These are phyloP conservation scores for Tetrax tetrax DNA, from an alignment of 2,113 vertebrate species.

Conservation along the genomic window DNA sequence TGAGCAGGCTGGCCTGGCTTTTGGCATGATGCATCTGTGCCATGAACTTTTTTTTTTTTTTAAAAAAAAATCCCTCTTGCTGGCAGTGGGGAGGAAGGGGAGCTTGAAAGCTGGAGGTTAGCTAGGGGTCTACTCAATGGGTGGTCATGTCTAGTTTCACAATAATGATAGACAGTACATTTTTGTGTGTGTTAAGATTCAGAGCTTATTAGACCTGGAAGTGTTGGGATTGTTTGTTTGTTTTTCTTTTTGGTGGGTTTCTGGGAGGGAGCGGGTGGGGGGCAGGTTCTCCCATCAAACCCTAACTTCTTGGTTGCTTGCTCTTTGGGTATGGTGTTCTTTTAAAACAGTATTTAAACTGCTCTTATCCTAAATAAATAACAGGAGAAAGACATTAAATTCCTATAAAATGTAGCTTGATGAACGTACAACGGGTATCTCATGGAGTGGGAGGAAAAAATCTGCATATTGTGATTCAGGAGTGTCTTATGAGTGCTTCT, in stretches of 20 bases:
- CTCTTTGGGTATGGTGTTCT: neutral
- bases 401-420: neutral
- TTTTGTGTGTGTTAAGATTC: neutral
- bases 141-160: neutral
- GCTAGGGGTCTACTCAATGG: neutral
- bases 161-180: neutral
- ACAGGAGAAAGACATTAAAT: neutral
- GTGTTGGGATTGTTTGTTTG: neutral
- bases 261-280: too few species aligned
- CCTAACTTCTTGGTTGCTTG: neutral
- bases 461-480: neutral
- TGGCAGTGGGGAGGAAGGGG: neutral
- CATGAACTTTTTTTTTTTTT: neutral
- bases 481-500: neutral
- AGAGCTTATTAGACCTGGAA: neutral
- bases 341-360: neutral
- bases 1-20: neutral
- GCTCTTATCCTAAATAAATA: neutral
- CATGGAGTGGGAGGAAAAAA: neutral
- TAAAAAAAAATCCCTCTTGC: neutral
- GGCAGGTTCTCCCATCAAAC: neutral
- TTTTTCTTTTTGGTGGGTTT: neutral
- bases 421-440: neutral
- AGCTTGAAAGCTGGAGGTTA: neutral
- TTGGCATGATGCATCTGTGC: neutral